Evolutionary conservation across 2,113 vertebrate genomes (phyloP), one percentile per base, ranked within the genome.

Genomic region (Pteropus alecto): DNA sequence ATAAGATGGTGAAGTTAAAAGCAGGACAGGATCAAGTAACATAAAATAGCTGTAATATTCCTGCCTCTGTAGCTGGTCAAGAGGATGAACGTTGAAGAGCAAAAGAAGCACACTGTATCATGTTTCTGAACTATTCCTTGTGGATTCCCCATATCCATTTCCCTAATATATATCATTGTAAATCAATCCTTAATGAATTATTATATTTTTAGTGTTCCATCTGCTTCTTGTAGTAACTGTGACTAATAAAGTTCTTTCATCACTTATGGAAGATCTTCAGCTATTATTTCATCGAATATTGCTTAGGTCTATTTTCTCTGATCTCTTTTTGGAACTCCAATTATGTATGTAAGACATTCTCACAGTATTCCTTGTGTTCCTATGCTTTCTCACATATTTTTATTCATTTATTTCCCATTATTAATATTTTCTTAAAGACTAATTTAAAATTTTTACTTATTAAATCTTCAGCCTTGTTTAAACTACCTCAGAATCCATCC

Each of bases 401-500:
- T 46, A 51, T 89, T 90, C 41, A 93, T 78, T 67, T 86, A 73
- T 85, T 76, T 14, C 84, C 48, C 58, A 60, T 88, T 90, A 28
- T 79, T 10, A 90, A 35, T 86, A 61, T 78, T 78, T 89, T 70
- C 65, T 51, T 67, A 28, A n/a, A 26, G 58, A 12, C 21, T 65
- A 56, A 35, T 58, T 89, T 67, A 24, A 46, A 79, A 92, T 28
- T 22, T 38, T 88, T 18, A 21, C 58, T 73, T 90, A 78, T 35
- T 94, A 68, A 89, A 89, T 48, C n/a, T 89, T 88, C 8, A 97
- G 30, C 15, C 92, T 84, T 94, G 19, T 79, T 19, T 81, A 43
- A 85, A 61, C 28, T 54, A 56, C 35, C 46, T 56, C 35, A 76
- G 54, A 93, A 76, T 11, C 6, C 19, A 14, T 63, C 24, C 30